Evolutionary conservation across 2,113 vertebrate genomes (phyloP), one percentile per base, ranked within the genome.

Genomic region (Ceratotherium simum): DNA sequence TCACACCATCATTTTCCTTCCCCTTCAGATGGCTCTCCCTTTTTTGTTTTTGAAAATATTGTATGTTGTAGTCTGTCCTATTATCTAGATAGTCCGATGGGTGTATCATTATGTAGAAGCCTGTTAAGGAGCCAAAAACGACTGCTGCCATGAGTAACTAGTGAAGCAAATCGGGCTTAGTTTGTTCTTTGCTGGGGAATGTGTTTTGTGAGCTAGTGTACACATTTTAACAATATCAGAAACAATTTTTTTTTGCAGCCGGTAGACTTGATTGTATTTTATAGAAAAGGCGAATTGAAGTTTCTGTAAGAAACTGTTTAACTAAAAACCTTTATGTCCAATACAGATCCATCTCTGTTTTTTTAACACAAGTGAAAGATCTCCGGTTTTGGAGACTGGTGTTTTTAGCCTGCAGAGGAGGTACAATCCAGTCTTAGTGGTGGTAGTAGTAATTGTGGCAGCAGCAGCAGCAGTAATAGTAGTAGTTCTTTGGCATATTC

Each of bases 281-380:
- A 51, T 93, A 95, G 78, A 33, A 95, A 42, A 81, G 42, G 46
- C 62, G 31, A 78, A 29, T 31, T 92, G 39, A 84, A 65, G 39
- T 89, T 92, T 67, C 23, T 90, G 4, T 94, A 70, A 90, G 58
- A 69, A 92, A 31, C 54, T 29, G 4, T 73, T n/a, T 64, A 46
- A 58, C 56, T 69, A 23, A 86, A 87, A 92, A 46, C 10, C 12
- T 79, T 83, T 65, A 3, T 76, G 65, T 80, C 11, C 18, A 60
- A 1, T 86, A n/a, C 21, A 64, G 17, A 46, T 64, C 33, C 17
- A 29, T 42, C 4, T 94, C 25, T 73, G 70, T 51, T 65, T 91
- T 95, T 92, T 93, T 75, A 83, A 20, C 21, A n/a, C 3, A 70
- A 70, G 27, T 81, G 93, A 90, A 89, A 48, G 69, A 25, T 54